Percentiles rank a stretch among this genome's conserved stretches.
Conservation (phyloP, 2,113 vertebrate genomes). For the Elgaria multicarinata region DNA sequence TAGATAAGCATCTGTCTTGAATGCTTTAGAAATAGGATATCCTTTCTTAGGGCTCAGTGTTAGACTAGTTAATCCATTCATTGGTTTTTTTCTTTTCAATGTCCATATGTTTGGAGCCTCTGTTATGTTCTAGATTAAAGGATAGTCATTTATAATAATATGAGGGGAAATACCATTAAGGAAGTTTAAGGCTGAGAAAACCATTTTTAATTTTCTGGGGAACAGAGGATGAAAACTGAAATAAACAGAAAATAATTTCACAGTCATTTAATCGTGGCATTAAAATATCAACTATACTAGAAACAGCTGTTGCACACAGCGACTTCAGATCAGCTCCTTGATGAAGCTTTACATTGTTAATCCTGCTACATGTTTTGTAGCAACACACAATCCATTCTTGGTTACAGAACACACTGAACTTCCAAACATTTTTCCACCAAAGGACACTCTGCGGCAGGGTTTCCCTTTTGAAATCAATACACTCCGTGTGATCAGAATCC, state of each 20-base stretch:
- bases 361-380: slow-evolving; percentile 40
- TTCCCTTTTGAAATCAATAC: slow-evolving; percentile 33
- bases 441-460: slow-evolving; percentile 11
- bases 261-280: slow-evolving; percentile 36
- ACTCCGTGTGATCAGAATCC: neutral
- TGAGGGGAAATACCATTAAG: neutral
- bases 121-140: neutral
- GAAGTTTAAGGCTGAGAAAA: neutral
- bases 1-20: slow-evolving; percentile 15
- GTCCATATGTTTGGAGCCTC: neutral
- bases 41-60: slow-evolving; percentile 8
- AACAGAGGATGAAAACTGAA: neutral
- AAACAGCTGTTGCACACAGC: slow-evolving; percentile 68
- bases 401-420: slow-evolving; percentile 32
- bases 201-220: slow-evolving; percentile 2
- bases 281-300: slow-evolving; percentile 48
- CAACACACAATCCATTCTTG: slow-evolving; percentile 21
- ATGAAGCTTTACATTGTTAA: slow-evolving; percentile 61
- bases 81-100: neutral
- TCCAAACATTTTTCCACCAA: slow-evolving; percentile 38
- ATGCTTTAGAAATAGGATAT: slow-evolving; percentile 22
- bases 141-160: neutral
- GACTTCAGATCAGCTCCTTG: slow-evolving; percentile 63
- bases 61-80: slow-evolving; percentile 12
- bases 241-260: slow-evolving; percentile 26